Evolutionary conservation across 2,797 vertebrate genomes (phyloP), one percentile per base, ranked within the genome.

Genomic region (Anomalospiza imberbis): DNA sequence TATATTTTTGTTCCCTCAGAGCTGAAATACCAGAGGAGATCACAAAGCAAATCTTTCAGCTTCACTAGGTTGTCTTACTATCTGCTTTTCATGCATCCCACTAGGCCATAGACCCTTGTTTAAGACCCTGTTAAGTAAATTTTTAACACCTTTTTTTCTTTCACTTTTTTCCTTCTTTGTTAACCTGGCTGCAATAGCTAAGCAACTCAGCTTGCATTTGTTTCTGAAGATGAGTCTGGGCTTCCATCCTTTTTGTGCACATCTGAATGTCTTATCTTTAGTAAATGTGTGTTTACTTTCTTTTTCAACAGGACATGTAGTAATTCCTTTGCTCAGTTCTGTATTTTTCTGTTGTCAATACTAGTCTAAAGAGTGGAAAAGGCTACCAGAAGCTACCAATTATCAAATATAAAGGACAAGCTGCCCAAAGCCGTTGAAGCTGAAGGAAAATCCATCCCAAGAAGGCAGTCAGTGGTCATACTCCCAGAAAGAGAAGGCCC

Each of bases 101-200:
- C 34, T 8, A 80, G 48, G 12, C 24, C 7, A 17, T 58, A 20
- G 6, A 86, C 8, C 29, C 16, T 89, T 78, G 51, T 20, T 70
- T 60, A 40, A 60, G 71, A 8, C 19, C 17, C 13, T 28, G 12
- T 26, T 62, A 75, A 66, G 7, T 8, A 3, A 48, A 7, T 31
- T 24, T 32, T 78, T 3, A 10, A 32, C 60, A 40, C 4, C 1
- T 44, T 32, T 29, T 29, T 32, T 12, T 1, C 2, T 12, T 55
- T 17, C 1, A 7, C 3, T 58, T 22, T 15, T 17, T 1, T 0
- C 6, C 11, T 42, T 3, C 58, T 78, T 60, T 42, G 11, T 78
- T 75, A 82, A 71, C 21, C 3, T 53, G 14, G 1, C 26, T 65
- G 15, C 13, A 53, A 26, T 15, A 50, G 31, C 21, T 40, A 26